Evolutionary conservation across 2,113 vertebrate genomes (phyloP).

Genomic region (Penelope pileata): DNA sequence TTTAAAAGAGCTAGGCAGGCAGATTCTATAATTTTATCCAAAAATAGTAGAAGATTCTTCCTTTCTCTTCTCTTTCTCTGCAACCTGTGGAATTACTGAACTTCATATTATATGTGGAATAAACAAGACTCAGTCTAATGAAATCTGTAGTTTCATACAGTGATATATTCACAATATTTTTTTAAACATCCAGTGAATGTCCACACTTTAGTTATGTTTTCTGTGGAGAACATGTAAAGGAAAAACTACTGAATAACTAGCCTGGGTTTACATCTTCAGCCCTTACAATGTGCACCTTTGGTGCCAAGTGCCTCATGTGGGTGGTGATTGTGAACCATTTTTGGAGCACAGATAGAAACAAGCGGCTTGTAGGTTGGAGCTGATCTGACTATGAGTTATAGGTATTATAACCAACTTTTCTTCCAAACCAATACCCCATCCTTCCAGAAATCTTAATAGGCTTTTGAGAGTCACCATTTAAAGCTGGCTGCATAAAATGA

Average conservation of each 20-base stretch:
- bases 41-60: background rate
- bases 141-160: background rate
- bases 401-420: constrained; percentile 76
- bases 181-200: background rate
- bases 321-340: background rate
- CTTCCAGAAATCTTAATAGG: constrained; percentile 81
- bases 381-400: constrained; percentile 76
- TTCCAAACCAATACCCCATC: constrained; percentile 67
- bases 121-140: background rate
- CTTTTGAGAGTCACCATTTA: constrained; percentile 80
- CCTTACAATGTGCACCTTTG: constrained; percentile 15
- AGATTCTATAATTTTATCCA: background rate
- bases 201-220: background rate
- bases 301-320: background rate
- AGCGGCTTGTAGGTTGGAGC: constrained; percentile 35
- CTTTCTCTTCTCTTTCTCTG: background rate
- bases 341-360: constrained; percentile 55
- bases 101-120: constrained; percentile 3
- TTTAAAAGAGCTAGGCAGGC: background rate
- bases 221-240: background rate
- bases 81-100: constrained; percentile 18
- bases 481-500: constrained; percentile 82
- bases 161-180: background rate
- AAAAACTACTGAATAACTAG: background rate
- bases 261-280: background rate